A percentile compares a stretch with the other conserved stretches of the same genome.
These are phyloP conservation scores for Melolontha melolontha DNA, from an alignment of 2,888 invertebrate genomes.

Conservation along the genomic window DNA sequence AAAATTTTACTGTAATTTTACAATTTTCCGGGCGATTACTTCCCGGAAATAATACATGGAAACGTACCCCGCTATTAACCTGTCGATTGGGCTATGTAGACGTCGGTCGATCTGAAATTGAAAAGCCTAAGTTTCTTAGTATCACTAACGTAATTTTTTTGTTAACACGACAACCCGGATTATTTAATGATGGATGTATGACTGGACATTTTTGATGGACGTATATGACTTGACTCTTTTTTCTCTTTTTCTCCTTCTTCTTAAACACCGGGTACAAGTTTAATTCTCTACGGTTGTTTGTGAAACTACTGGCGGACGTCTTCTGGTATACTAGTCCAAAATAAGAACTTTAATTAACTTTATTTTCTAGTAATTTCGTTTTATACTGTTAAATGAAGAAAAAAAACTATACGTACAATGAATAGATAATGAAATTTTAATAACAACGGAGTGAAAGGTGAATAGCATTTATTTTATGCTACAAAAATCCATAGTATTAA, in stretches of 20 bases:
- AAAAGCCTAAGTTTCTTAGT: constrained; percentile 29
- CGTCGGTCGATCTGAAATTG: constrained; percentile 18
- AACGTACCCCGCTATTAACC: constrained; percentile 2
- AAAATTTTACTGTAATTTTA: not conserved
- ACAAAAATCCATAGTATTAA: too few species aligned
- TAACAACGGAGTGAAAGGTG: not conserved
- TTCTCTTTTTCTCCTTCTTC: not conserved
- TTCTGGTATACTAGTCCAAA: constrained; percentile 3
- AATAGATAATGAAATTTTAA: constrained; percentile 10
- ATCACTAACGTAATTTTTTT: constrained; percentile 33
- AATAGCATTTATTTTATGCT: too few species aligned
- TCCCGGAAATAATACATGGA: constrained; percentile 22
- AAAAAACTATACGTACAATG: constrained; percentile 4
- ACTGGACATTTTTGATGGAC: constrained; percentile 31
- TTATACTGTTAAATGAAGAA: not conserved
- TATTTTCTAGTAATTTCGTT: not conserved
- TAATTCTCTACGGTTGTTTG: constrained; percentile 26
- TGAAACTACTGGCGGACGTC: constrained; percentile 9
- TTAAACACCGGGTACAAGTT: constrained; percentile 21
- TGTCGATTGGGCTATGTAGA: not conserved
- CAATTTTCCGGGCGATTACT: constrained; percentile 25
- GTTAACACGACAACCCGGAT: constrained; percentile 7
- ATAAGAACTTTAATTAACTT: constrained; percentile 32
- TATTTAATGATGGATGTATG: constrained; percentile 34
- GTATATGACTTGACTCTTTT: constrained; percentile 23